These are phyloP conservation scores for Epinephelus coioides DNA, from an alignment of 2,797 vertebrate genomes.

Conservation along the genomic window DNA sequence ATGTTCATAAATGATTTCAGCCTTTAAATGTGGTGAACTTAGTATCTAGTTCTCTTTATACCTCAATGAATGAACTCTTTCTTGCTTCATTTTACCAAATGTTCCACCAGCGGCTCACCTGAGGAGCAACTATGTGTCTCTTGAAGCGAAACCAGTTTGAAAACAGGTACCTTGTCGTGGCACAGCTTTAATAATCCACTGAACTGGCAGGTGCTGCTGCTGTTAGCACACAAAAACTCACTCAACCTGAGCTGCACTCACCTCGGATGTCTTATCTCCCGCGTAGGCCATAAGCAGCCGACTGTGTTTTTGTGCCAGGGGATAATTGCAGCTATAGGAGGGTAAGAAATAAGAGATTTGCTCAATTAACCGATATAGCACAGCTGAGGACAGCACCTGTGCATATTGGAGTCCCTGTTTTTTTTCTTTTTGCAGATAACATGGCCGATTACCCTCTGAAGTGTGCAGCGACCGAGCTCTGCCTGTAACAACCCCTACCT, in stretches of 20 bases:
- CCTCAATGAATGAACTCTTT: neutral
- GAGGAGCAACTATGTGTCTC: constrained; percentile 7
- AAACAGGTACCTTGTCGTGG: neutral
- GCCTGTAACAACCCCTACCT: constrained; percentile 73
- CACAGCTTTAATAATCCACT: constrained; percentile 10
- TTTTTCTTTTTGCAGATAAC: constrained; percentile 70
- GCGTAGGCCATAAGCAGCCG: constrained; percentile 67
- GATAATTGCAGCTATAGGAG: constrained; percentile 85
- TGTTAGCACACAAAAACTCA: constrained; percentile 15
- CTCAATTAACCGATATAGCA: constrained; percentile 87
- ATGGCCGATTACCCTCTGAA: constrained; percentile 84
- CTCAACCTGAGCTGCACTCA: constrained; percentile 55
- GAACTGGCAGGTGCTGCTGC: constrained; percentile 36
- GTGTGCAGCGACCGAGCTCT: constrained; percentile 55
- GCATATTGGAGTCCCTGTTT: constrained; percentile 68
- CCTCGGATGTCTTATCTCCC: constrained; percentile 65
- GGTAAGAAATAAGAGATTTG: constrained; percentile 86
- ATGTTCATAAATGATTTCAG: neutral
- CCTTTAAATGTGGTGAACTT: no score
- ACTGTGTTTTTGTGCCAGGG: constrained; percentile 64
- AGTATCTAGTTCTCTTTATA: neutral
- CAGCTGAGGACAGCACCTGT: constrained; percentile 88
- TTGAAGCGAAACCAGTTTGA: neutral
- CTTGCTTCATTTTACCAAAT: neutral
- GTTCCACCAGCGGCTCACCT: constrained; percentile 8